Conservation (phyloP, 1,140 invertebrate genomes). For the Polypedilum vanderplanki region DNA sequence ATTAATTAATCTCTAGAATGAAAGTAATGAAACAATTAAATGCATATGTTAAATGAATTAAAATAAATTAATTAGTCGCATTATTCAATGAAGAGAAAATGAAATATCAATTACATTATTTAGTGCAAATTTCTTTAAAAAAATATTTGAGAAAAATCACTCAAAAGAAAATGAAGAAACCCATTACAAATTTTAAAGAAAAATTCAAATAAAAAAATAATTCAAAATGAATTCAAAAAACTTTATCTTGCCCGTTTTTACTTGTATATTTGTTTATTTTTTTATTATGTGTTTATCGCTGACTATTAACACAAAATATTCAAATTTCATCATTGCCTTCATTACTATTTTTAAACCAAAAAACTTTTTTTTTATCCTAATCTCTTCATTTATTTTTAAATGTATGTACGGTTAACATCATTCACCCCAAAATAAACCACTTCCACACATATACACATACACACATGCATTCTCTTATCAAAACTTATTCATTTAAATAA, state of each 20-base stretch:
- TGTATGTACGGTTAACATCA: not conserved
- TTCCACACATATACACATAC: no score
- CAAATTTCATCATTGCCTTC: not conserved
- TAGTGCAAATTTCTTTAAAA: constrained; percentile 23
- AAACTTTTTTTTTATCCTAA: not conserved
- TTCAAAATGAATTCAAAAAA: not conserved
- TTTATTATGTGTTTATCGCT: not conserved
- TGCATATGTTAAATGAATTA: constrained; percentile 24
- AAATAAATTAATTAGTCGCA: constrained; percentile 24
- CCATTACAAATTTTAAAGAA: constrained; percentile 23
- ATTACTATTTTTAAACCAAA: not conserved
- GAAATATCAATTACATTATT: constrained; percentile 27
- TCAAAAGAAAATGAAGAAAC: not conserved
- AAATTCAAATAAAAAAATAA: constrained; percentile 16
- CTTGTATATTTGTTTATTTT: not conserved
- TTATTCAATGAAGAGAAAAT: constrained; percentile 4
- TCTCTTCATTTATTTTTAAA: not conserved
- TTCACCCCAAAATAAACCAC: no score
- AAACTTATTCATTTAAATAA: no score
- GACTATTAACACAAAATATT: not conserved
- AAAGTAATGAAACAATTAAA: constrained; percentile 10
- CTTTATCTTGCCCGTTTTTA: not conserved
- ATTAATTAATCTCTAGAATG: constrained; percentile 21
- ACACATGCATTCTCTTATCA: no score
- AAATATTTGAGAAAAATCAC: not conserved